phyloP scores from a whole-genome alignment of 2,888 invertebrate species.

The Acheta domesticus region DNA sequence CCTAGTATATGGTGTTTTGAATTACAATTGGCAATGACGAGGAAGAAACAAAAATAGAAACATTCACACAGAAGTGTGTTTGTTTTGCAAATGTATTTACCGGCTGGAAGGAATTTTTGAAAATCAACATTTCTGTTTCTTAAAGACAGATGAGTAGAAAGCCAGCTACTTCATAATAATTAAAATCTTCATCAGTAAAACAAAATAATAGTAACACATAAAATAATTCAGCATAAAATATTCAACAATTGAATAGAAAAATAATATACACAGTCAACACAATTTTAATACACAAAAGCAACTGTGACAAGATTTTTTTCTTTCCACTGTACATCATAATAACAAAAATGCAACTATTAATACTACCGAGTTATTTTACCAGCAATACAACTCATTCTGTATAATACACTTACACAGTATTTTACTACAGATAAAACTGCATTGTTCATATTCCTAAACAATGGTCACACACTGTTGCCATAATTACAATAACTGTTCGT shows the following conservation, averaged over 20 bases:
- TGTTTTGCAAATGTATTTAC: no score
- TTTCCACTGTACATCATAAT: background rate
- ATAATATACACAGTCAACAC: background rate
- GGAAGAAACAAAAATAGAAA: no score
- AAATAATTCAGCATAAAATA: slow-evolving; percentile 18
- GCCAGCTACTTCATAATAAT: background rate
- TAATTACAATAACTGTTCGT: background rate
- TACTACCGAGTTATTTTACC: background rate
- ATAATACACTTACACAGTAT: background rate
- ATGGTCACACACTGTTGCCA: slow-evolving; percentile 1
- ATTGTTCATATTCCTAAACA: background rate
- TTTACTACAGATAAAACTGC: background rate
- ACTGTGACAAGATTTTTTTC: background rate
- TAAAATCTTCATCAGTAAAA: background rate
- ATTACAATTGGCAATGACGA: no score
- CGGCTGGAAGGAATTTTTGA: background rate
- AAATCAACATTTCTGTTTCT: background rate
- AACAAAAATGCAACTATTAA: background rate
- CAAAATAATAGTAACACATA: slow-evolving; percentile 1
- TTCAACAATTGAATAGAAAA: background rate
- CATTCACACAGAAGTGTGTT: no score
- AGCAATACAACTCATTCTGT: background rate
- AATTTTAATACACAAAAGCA: background rate
- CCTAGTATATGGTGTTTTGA: no score
- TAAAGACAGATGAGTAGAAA: background rate